Conservation (phyloP, 1,140 invertebrate genomes). For the Conus betulinus region DNA sequence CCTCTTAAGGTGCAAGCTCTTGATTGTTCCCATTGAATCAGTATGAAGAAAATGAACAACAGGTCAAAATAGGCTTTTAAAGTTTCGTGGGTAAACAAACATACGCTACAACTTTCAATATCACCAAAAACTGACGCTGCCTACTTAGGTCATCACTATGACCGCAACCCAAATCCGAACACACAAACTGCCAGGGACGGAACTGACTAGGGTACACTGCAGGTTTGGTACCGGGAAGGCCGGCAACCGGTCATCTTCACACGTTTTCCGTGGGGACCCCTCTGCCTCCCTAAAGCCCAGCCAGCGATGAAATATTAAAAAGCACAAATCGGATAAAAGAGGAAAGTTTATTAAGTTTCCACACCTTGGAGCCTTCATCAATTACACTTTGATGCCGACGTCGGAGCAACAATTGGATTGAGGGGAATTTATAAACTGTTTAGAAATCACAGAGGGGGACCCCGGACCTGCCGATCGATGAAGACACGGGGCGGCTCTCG, state of each 20-base stretch:
- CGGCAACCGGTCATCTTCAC: neutral
- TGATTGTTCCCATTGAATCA: too few species aligned
- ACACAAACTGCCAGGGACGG: neutral
- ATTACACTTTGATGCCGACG: slow-evolving; percentile 54
- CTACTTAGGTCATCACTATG: too few species aligned
- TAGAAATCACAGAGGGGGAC: slow-evolving; percentile 52
- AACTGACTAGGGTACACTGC: neutral
- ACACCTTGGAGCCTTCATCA: slow-evolving; percentile 41
- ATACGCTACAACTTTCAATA: too few species aligned
- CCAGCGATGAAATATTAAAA: slow-evolving; percentile 47
- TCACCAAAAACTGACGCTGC: too few species aligned
- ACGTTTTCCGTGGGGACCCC: slow-evolving; percentile 28
- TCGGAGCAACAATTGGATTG: slow-evolving; percentile 50
- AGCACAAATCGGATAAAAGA: slow-evolving; percentile 43
- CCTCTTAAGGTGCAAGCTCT: too few species aligned
- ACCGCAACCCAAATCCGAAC: neutral
- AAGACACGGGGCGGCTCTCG: slow-evolving; percentile 23
- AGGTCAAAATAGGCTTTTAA: too few species aligned
- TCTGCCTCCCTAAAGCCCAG: slow-evolving; percentile 21
- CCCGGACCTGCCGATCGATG: slow-evolving; percentile 38
- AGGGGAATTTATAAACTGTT: slow-evolving; percentile 56
- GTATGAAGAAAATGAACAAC: too few species aligned
- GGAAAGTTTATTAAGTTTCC: slow-evolving; percentile 44
- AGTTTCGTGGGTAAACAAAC: too few species aligned
- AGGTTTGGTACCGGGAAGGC: neutral